Base-by-base conservation (phyloP, 2,888 invertebrate species). In the Rhodophaea formosa region DNA sequence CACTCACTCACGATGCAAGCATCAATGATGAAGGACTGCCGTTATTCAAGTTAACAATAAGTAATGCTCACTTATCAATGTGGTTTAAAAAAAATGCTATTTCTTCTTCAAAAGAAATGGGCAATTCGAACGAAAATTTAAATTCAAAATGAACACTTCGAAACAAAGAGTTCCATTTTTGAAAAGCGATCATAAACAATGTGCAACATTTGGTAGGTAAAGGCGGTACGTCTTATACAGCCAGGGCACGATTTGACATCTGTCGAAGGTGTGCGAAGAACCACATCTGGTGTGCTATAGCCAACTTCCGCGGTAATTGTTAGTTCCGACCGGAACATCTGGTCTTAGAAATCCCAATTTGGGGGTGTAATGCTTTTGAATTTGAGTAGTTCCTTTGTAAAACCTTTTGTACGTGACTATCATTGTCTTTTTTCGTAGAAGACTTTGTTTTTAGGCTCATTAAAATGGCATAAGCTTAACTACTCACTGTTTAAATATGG, bases 241-340 rank as follows among this genome's bases (percentile, higher is more conserved):
- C 44, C 47, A 17, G 15, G 10, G 46, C 30, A 35, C 23, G 23
- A 14, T 53, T 56, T 56, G 56, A 56, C 56, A 56, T 56, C 56
- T 56, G 56, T 39, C 42, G 56, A 49, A 49, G 42, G 56, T 49
- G 43, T 56, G 43, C 32, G 10, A 56, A 42, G 39, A 49, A 23
- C 12, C 59, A 57, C 64, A 64, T 64, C 64, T 64, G 64, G 61
- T 53, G 17, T 6, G 52, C 52, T 58, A 59, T 62, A 53, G 59
- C 56, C 57, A 53, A 62, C 60, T 60, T 64, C 64, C 64, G 62
- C 16, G 29, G 39, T 35, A 39, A 58, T 58, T 53, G 58, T 51
- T 39, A 43, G 42, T 53, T 47, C 46, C 47, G 51, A 45, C 53
- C 56, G 56, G 56, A 56, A 56, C 56, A 56, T 56, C 56, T 59